A percentile compares a stretch with the other conserved stretches of the same genome.
Evolutionary conservation across 2,797 vertebrate species (phyloP).

Genomic region (Enteromius afrohamiltoni): DNA sequence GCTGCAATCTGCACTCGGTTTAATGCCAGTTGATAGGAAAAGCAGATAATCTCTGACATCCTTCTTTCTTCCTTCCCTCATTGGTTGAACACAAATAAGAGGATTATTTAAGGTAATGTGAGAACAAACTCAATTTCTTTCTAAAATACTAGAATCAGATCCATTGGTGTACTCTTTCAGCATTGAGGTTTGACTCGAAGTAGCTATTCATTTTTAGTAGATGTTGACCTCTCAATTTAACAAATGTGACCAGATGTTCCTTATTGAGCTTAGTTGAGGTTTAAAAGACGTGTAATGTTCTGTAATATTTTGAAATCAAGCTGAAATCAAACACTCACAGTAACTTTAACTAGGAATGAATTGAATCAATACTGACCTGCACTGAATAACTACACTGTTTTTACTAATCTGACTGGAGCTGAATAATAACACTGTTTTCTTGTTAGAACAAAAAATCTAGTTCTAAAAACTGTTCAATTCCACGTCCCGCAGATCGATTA

Average conservation of each 20-base stretch:
- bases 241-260: not conserved
- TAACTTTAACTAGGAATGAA: no score
- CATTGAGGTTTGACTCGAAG: not conserved
- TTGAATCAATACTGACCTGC: not conserved
- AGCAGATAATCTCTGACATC: conserved; percentile 50
- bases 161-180: not conserved
- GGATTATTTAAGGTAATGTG: conserved; percentile 41
- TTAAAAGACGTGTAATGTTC: not conserved
- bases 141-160: not conserved
- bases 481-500: no score
- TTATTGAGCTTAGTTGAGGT: not conserved
- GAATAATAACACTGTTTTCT: not conserved
- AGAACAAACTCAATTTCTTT: conserved; percentile 22
- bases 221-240: not conserved
- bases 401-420: not conserved
- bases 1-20: conserved; percentile 25
- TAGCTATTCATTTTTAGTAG: not conserved
- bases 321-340: no score
- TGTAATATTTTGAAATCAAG: not conserved
- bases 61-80: conserved; percentile 27
- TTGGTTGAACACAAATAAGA: conserved; percentile 42
- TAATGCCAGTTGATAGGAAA: conserved; percentile 35
- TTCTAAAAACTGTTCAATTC: no score
- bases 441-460: no score
- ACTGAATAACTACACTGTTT: not conserved